These are phyloP conservation scores for Sinopyrophorus schimmeli DNA, from an alignment of 2,888 invertebrate genomes.

Conservation along the genomic window DNA sequence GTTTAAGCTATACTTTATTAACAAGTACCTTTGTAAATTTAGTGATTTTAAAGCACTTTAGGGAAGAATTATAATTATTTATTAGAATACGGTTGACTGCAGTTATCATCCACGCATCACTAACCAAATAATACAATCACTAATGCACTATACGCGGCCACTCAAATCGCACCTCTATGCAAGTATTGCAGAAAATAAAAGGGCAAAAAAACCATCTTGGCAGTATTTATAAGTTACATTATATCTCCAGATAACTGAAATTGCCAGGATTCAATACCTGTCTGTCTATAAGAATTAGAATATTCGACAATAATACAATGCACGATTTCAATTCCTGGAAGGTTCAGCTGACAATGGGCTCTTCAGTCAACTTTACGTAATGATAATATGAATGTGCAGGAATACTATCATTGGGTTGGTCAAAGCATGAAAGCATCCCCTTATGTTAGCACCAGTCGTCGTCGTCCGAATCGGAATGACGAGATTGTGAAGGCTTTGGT, in stretches of 20 bases:
- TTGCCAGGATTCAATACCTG: too few relatives aligned
- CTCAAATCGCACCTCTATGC: slow-evolving; percentile 20
- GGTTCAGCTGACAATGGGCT: slow-evolving; percentile 32
- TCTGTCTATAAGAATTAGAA: slow-evolving; percentile 12
- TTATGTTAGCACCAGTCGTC: slow-evolving; percentile 87
- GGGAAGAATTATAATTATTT: slow-evolving; percentile 55
- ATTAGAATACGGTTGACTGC: slow-evolving; percentile 42
- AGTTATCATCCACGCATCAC: slow-evolving; percentile 23
- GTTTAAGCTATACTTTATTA: slow-evolving; percentile 33
- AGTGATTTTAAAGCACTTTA: slow-evolving; percentile 56
- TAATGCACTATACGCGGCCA: slow-evolving; percentile 14
- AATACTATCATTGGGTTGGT: slow-evolving; percentile 19
- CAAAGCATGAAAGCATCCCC: slow-evolving; percentile 49
- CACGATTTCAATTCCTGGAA: slow-evolving; percentile 48
- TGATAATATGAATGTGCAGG: slow-evolving; percentile 16
- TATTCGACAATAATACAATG: slow-evolving; percentile 19
- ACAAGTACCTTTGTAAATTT: slow-evolving; percentile 39
- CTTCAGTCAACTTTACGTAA: slow-evolving; percentile 23
- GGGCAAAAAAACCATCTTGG: slow-evolving; percentile 45
- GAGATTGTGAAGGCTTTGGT: slow-evolving; percentile 67
- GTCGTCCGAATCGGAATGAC: slow-evolving; percentile 82
- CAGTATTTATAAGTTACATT: slow-evolving; percentile 48
- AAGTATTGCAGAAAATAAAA: slow-evolving; percentile 27
- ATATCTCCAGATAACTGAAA: slow-evolving; percentile 14
- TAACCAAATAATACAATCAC: slow-evolving; percentile 18